phyloP scores from a whole-genome alignment of 2,797 vertebrate species.

The Pseudochromis fuscus region DNA sequence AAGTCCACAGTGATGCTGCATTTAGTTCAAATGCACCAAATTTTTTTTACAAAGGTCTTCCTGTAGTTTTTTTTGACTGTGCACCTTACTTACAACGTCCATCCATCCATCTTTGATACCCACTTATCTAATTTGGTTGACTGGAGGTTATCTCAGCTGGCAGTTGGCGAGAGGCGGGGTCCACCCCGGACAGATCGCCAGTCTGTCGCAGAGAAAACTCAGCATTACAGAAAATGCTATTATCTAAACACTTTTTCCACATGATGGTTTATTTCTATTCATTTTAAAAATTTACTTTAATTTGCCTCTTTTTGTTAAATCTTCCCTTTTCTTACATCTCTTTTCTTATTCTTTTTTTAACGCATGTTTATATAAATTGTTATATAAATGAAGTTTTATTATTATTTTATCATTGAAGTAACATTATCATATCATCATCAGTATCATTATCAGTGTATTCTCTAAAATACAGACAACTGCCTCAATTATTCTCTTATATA shows the following conservation, averaged over 20 bases:
- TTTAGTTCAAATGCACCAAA: neutral
- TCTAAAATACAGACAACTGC: too few relatives aligned
- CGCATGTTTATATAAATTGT: too few relatives aligned
- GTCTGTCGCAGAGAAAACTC: too few relatives aligned
- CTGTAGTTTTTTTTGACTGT: neutral
- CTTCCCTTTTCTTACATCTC: neutral
- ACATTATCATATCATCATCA: conserved; percentile 10
- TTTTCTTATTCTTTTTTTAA: neutral
- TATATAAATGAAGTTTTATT: neutral
- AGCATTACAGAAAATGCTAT: neutral
- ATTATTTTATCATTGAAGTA: neutral
- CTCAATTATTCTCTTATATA: too few relatives aligned
- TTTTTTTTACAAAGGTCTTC: neutral
- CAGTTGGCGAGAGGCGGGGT: too few relatives aligned
- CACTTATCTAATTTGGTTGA: too few relatives aligned
- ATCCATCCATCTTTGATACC: too few relatives aligned
- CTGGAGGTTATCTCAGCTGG: too few relatives aligned
- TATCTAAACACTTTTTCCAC: neutral
- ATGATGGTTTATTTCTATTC: neutral
- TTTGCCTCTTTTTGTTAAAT: neutral
- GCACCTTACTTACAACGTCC: conserved; percentile 3
- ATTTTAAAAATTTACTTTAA: neutral
- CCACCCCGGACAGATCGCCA: too few relatives aligned
- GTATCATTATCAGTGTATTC: conserved; percentile 3
- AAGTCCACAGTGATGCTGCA: neutral